These are phyloP conservation scores for Drosophila funebris DNA, from an alignment of 1,140 invertebrate species.

Conservation along the genomic window DNA sequence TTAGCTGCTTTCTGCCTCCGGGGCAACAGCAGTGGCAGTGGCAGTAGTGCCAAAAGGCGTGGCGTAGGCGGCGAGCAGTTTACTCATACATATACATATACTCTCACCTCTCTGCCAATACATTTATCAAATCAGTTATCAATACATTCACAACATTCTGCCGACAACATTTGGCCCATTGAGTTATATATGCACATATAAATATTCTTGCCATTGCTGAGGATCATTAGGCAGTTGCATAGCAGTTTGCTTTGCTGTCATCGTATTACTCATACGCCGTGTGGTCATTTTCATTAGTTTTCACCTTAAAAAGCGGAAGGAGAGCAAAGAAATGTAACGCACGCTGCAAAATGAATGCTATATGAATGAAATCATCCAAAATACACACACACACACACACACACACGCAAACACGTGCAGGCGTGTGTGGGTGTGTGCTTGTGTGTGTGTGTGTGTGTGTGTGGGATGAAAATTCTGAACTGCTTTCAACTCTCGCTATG, in stretches of 20 bases:
- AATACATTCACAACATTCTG: not conserved
- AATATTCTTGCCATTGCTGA: not conserved
- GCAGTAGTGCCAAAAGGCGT: slow-evolving; percentile 43
- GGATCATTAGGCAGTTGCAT: not conserved
- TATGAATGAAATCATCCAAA: slow-evolving; percentile 74
- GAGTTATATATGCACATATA: too few relatives aligned
- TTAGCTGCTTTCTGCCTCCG: slow-evolving; percentile 6
- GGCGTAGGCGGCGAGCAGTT: slow-evolving; percentile 48
- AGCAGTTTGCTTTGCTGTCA: slow-evolving; percentile 22
- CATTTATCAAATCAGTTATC: not conserved
- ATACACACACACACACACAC: slow-evolving; percentile 43
- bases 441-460: too few relatives aligned
- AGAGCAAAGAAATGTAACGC: not conserved
- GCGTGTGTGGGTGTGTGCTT: slow-evolving; percentile 10
- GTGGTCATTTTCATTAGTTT: slow-evolving; percentile 16
- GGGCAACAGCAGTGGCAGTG: not conserved
- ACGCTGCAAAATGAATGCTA: slow-evolving; percentile 40
- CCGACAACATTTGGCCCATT: not conserved
- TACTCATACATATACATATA: not conserved
- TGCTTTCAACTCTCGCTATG: slow-evolving; percentile 55
- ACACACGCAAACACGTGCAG: slow-evolving; percentile 45
- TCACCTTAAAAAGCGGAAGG: not conserved
- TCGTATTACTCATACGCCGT: slow-evolving; percentile 71
- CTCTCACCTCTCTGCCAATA: not conserved
- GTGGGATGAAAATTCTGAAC: slow-evolving; percentile 66